These are phyloP conservation scores for Pogonognathellus flavescens DNA, from an alignment of 1,140 invertebrate genomes.

Conservation along the genomic window DNA sequence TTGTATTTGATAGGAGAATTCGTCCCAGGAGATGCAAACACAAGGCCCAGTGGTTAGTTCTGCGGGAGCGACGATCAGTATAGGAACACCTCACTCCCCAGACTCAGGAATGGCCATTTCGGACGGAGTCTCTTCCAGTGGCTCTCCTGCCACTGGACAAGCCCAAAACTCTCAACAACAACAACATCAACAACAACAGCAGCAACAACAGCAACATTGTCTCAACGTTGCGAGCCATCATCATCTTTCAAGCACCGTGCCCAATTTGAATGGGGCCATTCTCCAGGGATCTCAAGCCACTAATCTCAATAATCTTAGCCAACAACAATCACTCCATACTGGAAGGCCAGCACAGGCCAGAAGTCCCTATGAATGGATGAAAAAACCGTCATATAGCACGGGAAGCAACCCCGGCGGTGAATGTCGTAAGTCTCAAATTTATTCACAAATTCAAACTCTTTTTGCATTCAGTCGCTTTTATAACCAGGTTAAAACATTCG, in stretches of 20 bases:
- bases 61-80: slow-evolving; percentile 54
- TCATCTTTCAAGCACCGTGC: slow-evolving; percentile 51
- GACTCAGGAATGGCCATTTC: slow-evolving; percentile 67
- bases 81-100: slow-evolving; percentile 65
- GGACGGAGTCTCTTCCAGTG: slow-evolving; percentile 64
- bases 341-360: slow-evolving; percentile 77
- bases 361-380: slow-evolving; percentile 91
- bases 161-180: slow-evolving; percentile 41
- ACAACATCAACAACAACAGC: too few species aligned
- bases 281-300: slow-evolving; percentile 57
- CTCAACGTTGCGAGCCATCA: slow-evolving; percentile 47
- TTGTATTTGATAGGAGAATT: slow-evolving; percentile 60
- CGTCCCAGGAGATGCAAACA: slow-evolving; percentile 64
- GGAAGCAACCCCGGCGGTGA: slow-evolving; percentile 77
- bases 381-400: slow-evolving; percentile 82
- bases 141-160: slow-evolving; percentile 62
- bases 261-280: slow-evolving; percentile 53
- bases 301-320: slow-evolving; percentile 63
- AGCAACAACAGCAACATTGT: slow-evolving; percentile 61
- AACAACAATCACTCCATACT: slow-evolving; percentile 58
- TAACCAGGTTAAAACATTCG: too few species aligned
- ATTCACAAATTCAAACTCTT: not conserved
- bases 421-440: slow-evolving; percentile 67
- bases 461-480: not conserved
- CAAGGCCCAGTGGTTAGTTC: slow-evolving; percentile 63